These are phyloP conservation scores for Avahi laniger DNA, from an alignment of 2,797 vertebrate genomes.

Conservation along the genomic window DNA sequence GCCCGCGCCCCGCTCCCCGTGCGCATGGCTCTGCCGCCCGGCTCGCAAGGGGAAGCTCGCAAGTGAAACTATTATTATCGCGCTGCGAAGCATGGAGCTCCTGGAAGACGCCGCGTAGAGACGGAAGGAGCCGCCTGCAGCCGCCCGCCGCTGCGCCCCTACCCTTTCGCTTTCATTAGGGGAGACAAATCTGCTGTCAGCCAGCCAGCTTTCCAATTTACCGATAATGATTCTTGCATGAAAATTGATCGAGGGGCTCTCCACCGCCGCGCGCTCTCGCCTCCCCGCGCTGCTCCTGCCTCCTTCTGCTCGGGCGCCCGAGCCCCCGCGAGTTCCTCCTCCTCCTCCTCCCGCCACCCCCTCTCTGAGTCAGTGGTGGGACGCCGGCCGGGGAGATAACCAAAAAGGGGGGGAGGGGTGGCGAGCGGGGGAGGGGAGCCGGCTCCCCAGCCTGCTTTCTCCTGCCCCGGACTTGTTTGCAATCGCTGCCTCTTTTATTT, in stretches of 20 bases:
- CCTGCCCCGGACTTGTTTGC: conserved; percentile 83
- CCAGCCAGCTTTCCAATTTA: conserved; percentile 92
- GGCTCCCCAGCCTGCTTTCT: conserved; percentile 45
- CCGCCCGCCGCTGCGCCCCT: conserved; percentile 89
- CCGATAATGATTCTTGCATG: conserved; percentile 94
- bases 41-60: conserved; percentile 46
- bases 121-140: conserved; percentile 83
- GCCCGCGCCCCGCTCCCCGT: background rate
- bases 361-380: conserved; percentile 84
- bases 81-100: conserved; percentile 60
- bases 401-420: conserved; percentile 27
- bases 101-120: conserved; percentile 59
- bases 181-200: conserved; percentile 94
- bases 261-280: conserved; percentile 72
- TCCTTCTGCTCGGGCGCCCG: conserved; percentile 54
- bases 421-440: conserved; percentile 35
- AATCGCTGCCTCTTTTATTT: conserved; percentile 74
- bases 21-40: conserved; percentile 7
- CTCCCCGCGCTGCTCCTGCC: conserved; percentile 52
- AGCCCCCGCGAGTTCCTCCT: conserved; percentile 69
- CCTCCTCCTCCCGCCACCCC: conserved; percentile 77
- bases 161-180: conserved; percentile 90
- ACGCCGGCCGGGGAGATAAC: conserved; percentile 78
- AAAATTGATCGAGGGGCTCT: conserved; percentile 89
- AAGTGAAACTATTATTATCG: conserved; percentile 70